Percentiles rank a stretch among this genome's conserved stretches.
Conservation (phyloP, 2,113 vertebrate species). For the Arvicanthis niloticus region DNA sequence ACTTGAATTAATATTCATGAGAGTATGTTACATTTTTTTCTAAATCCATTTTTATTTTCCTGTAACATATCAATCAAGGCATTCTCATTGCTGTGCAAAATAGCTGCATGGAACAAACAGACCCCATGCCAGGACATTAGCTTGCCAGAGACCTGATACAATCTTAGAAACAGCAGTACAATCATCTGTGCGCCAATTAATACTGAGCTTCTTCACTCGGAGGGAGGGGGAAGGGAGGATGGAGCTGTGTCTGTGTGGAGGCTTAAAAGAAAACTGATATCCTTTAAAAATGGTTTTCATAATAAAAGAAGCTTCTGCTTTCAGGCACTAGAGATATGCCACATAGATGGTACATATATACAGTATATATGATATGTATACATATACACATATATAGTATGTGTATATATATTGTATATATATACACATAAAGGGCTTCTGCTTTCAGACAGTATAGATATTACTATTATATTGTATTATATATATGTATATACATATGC, state of each 20-base stretch:
- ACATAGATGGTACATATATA: no score
- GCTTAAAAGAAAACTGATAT: constrained; percentile 17
- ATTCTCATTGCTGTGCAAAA: constrained; percentile 5
- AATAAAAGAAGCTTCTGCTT: background rate
- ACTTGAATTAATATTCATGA: constrained; percentile 87
- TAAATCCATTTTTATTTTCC: constrained; percentile 85
- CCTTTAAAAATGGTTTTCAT: constrained; percentile 3
- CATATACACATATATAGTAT: no score
- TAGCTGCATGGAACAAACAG: constrained; percentile 69
- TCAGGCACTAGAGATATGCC: background rate
- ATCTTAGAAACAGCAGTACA: constrained; percentile 62
- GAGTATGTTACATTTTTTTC: constrained; percentile 78
- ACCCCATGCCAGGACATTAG: constrained; percentile 62
- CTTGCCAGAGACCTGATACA: constrained; percentile 65
- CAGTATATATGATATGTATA: background rate
- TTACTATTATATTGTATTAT: no score
- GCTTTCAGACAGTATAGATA: no score
- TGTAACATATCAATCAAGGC: constrained; percentile 85
- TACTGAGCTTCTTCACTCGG: constrained; percentile 19
- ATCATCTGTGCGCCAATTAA: constrained; percentile 59
- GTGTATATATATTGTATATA: no score
- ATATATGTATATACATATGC: background rate
- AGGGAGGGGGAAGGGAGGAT: background rate
- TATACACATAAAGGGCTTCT: no score
- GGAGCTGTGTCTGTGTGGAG: background rate